Evolutionary conservation across 2,113 vertebrate species (phyloP).

Genomic region (Gymnogyps californianus): DNA sequence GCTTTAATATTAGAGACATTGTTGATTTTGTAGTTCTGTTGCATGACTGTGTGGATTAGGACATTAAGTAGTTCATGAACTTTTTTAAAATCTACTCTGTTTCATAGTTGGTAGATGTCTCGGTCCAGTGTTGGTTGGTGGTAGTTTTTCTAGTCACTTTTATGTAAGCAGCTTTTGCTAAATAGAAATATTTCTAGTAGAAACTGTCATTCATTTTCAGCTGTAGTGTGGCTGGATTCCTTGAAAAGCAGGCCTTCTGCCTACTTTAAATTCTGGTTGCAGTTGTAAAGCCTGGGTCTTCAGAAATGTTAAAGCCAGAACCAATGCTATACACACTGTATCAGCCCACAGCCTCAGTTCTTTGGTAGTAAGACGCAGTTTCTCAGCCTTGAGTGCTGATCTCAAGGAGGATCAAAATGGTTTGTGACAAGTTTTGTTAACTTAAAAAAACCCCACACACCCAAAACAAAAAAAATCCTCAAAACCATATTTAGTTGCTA

Average conservation of each 20-base stretch:
- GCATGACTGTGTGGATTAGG: not conserved
- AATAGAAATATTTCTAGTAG: not conserved
- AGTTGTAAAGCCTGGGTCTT: not conserved
- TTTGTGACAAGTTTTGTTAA: constrained; percentile 5
- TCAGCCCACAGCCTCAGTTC: not conserved
- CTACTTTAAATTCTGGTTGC: not conserved
- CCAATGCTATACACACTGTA: not conserved
- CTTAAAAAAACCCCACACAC: not conserved
- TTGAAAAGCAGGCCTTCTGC: not conserved
- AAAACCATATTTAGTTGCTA: constrained; percentile 21
- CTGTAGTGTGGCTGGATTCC: not conserved
- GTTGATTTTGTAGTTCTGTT: constrained; percentile 24
- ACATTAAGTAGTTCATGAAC: not conserved
- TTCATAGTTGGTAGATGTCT: not conserved
- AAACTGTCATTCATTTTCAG: not conserved
- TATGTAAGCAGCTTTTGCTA: not conserved
- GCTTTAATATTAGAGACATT: not conserved
- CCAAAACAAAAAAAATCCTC: not conserved
- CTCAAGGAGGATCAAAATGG: not conserved
- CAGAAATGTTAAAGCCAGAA: not conserved
- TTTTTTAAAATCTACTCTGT: not conserved
- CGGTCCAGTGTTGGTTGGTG: not conserved
- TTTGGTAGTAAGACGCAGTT: not conserved
- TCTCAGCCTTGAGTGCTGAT: not conserved
- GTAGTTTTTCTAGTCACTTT: not conserved